Conservation (phyloP, 1,140 invertebrate species). For the Littorina saxatilis region DNA sequence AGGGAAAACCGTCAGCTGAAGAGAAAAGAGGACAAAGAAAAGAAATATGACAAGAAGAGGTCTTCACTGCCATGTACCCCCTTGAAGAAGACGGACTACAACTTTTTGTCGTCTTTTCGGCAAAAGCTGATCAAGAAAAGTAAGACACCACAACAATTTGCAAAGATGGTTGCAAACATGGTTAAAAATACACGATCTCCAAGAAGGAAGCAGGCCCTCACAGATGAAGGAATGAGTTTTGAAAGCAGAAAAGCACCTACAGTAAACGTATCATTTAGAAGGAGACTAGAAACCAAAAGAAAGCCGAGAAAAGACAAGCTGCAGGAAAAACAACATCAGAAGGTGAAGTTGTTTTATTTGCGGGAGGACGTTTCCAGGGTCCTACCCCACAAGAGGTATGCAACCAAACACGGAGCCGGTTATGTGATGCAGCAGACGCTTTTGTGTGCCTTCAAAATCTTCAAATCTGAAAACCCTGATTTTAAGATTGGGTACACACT, state of each 20-base stretch:
- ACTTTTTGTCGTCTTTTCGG: not conserved
- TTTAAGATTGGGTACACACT: not conserved
- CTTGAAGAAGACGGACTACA: not conserved
- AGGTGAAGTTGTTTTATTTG: not conserved
- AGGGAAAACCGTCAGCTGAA: not conserved
- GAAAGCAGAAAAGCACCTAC: not conserved
- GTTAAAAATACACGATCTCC: not conserved
- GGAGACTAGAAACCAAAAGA: not conserved
- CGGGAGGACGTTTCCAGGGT: slow-evolving; percentile 36
- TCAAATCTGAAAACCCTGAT: not conserved
- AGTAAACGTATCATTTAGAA: not conserved
- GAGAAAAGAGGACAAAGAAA: not conserved
- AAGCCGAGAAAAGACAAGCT: not conserved
- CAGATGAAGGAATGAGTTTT: not conserved
- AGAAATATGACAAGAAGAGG: not conserved
- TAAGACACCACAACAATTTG: not conserved
- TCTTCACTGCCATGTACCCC: not conserved
- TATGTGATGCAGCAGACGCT: slow-evolving; percentile 43
- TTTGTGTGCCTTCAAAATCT: slow-evolving; percentile 11
- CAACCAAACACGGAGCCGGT: slow-evolving; percentile 47
- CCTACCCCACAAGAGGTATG: slow-evolving; percentile 41
- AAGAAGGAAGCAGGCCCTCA: not conserved
- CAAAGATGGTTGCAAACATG: not conserved
- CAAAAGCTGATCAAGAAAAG: not conserved
- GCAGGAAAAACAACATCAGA: not conserved